Conservation (phyloP, 2,797 vertebrate genomes). For the Basileuterus tristriatus region DNA sequence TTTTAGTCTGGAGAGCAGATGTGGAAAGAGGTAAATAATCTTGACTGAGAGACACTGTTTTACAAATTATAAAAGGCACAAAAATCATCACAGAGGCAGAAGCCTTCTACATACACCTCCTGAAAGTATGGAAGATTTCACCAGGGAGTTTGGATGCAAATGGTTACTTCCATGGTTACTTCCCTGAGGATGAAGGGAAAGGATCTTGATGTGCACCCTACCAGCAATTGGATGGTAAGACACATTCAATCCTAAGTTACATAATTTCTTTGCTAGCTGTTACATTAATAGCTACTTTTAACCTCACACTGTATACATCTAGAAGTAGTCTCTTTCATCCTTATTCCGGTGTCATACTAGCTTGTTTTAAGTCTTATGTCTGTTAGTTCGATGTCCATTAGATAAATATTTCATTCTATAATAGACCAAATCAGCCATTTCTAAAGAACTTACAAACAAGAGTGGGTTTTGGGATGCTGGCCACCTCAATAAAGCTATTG, state of each 20-base stretch:
- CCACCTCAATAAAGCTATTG: background rate
- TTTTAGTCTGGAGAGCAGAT: background rate
- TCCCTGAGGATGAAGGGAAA: background rate
- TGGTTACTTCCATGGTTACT: background rate
- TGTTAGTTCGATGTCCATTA: background rate
- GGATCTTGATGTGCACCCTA: background rate
- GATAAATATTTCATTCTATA: background rate
- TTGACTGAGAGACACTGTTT: background rate
- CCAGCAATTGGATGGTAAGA: background rate
- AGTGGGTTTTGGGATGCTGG: background rate
- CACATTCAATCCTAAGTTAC: background rate
- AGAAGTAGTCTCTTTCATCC: background rate
- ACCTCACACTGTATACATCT: accelerated
- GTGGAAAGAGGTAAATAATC: background rate
- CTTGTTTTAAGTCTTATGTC: background rate
- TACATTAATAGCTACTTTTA: background rate
- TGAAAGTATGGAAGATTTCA: background rate
- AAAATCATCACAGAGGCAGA: background rate
- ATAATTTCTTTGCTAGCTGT: accelerated
- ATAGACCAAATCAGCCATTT: background rate
- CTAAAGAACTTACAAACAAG: accelerated
- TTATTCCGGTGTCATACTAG: background rate
- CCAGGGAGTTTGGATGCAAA: accelerated
- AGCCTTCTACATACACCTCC: no score
- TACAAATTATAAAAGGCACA: background rate